phyloP scores from a whole-genome alignment of 2,888 invertebrate genomes.

The Amitus sp. region DNA sequence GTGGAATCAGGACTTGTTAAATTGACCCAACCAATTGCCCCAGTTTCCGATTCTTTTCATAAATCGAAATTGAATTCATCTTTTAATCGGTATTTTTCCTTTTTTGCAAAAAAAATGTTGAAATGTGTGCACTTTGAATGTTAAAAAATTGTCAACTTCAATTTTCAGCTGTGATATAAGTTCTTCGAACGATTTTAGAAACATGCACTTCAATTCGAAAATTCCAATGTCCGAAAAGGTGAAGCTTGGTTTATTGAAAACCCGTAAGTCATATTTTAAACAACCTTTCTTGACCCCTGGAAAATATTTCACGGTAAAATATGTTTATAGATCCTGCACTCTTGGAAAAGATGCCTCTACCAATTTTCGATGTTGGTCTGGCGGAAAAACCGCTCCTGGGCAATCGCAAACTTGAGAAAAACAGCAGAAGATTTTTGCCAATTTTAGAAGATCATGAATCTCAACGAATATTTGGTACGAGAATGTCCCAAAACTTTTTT shows the following conservation, averaged over 20 bases:
- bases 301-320: conserved; percentile 5
- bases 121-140: not conserved
- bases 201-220: conserved; percentile 5
- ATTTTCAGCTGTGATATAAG: conserved; percentile 1
- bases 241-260: conserved; percentile 25
- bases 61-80: conserved; percentile 42
- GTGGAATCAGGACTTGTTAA: conserved; percentile 51
- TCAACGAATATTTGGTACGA: conserved; percentile 57
- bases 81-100: conserved; percentile 40
- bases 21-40: conserved; percentile 51
- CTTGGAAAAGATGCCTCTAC: conserved; percentile 51
- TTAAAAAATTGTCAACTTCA: not conserved
- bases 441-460: conserved; percentile 60
- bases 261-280: conserved; percentile 29
- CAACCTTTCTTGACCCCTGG: not conserved
- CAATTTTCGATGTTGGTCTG: conserved; percentile 50
- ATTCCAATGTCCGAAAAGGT: conserved; percentile 13
- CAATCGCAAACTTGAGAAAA: conserved; percentile 57
- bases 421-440: conserved; percentile 57
- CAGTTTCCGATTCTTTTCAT: conserved; percentile 35
- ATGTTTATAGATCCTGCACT: conserved; percentile 49
- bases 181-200: not conserved
- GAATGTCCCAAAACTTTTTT: conserved; percentile 11
- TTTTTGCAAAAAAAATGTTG: not conserved
- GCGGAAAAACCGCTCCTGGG: conserved; percentile 58